These are phyloP conservation scores for Epistrophella euchroma DNA, from an alignment of 2,888 invertebrate species.

Conservation along the genomic window DNA sequence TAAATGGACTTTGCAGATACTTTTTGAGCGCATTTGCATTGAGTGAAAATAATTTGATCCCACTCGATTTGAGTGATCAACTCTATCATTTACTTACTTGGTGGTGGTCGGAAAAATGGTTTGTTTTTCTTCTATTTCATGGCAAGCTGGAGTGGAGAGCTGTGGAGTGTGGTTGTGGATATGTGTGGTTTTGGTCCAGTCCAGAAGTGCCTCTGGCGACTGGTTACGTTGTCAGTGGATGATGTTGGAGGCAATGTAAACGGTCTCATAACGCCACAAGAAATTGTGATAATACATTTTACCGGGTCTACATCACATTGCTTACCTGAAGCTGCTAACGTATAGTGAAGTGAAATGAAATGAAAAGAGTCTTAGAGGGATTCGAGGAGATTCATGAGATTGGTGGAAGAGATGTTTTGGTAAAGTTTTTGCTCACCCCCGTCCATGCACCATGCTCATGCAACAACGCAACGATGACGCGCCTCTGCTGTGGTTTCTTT, in stretches of 20 bases:
- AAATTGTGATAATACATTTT: constrained; percentile 74
- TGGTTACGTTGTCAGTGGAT: constrained; percentile 59
- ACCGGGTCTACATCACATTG: constrained; percentile 45
- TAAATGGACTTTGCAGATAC: constrained; percentile 60
- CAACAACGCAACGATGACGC: neutral
- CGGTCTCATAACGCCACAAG: constrained; percentile 75
- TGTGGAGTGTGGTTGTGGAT: constrained; percentile 9
- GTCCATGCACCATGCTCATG: constrained; percentile 36
- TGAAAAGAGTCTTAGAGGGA: constrained; percentile 42
- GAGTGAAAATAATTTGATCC: constrained; percentile 35
- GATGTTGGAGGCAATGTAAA: constrained; percentile 73
- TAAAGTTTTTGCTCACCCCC: constrained; percentile 55
- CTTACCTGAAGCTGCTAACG: constrained; percentile 35
- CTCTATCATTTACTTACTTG: neutral
- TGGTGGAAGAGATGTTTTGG: constrained; percentile 59
- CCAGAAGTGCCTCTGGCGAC: constrained; percentile 40
- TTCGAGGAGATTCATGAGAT: constrained; percentile 65
- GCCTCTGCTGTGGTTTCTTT: constrained; percentile 53
- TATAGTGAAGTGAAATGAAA: neutral
- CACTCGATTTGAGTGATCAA: constrained; percentile 66
- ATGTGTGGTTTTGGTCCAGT: constrained; percentile 19
- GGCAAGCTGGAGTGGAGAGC: neutral
- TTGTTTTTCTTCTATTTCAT: constrained; percentile 23
- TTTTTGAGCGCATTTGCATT: constrained; percentile 66
- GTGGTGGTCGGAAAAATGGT: constrained; percentile 1